phyloP scores from a whole-genome alignment of 1,140 invertebrate genomes.

The Zaprionus davidi region DNA sequence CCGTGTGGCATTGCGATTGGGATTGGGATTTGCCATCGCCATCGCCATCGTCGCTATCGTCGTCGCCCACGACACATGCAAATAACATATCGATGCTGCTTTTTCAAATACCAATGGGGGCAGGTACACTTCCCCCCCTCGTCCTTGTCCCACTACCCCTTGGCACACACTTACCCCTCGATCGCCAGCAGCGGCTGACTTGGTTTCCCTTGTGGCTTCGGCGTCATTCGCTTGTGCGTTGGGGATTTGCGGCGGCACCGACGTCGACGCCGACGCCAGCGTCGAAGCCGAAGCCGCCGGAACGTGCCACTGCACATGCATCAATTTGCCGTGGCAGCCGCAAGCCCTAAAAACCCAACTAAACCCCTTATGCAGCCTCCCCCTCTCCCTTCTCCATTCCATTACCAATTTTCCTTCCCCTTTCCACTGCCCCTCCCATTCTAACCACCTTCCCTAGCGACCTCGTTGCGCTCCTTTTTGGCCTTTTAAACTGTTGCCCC shows the following conservation, averaged over 20 bases:
- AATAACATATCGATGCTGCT: constrained; percentile 79
- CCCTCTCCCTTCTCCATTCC: neutral
- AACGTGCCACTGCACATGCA: constrained; percentile 76
- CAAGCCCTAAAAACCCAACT: constrained; percentile 36
- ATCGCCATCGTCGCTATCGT: too few species aligned
- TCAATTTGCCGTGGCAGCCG: constrained; percentile 66
- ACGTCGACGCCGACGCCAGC: neutral
- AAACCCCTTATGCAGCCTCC: neutral
- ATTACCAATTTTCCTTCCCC: too few species aligned
- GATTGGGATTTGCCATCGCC: constrained; percentile 5
- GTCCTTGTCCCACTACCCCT: neutral
- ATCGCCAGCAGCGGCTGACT: constrained; percentile 6
- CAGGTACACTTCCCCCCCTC: neutral
- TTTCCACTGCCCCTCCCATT: too few species aligned
- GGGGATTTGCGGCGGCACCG: constrained; percentile 62
- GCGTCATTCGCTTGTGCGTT: constrained; percentile 62
- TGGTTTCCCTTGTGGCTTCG: constrained; percentile 57
- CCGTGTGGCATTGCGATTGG: neutral
- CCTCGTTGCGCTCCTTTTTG: neutral
- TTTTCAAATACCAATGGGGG: constrained; percentile 66
- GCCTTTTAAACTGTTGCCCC: constrained; percentile 12
- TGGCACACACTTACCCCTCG: neutral
- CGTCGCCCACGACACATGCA: constrained; percentile 57
- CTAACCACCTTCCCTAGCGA: too few species aligned
- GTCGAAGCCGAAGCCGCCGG: constrained; percentile 47